phyloP scores from a whole-genome alignment of 2,888 invertebrate species.

The Caenorhabditis sinica region DNA sequence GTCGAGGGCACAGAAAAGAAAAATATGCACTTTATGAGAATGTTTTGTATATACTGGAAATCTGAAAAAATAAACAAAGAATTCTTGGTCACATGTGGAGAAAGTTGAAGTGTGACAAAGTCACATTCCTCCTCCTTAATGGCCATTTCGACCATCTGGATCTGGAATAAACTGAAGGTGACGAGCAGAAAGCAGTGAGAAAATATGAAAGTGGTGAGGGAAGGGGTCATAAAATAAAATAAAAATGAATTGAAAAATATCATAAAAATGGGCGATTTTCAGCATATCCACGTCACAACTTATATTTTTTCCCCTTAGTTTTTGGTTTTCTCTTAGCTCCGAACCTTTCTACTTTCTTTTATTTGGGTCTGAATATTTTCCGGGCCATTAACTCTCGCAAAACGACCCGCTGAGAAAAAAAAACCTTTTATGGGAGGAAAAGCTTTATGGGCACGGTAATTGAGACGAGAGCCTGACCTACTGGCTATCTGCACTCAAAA shows the following conservation, averaged over 20 bases:
- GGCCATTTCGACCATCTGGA: conserved; percentile 50
- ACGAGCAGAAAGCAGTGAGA: conserved; percentile 13
- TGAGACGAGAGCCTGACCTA: conserved; percentile 14
- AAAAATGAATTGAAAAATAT: not conserved
- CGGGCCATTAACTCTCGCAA: conserved; percentile 51
- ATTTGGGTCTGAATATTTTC: conserved; percentile 31
- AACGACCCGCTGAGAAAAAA: not conserved
- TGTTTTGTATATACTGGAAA: conserved; percentile 7
- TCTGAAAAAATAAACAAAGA: conserved; percentile 55
- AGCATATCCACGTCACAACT: conserved; percentile 41
- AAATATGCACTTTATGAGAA: not conserved
- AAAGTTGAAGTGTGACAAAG: conserved; percentile 10
- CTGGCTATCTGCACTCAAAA: not conserved
- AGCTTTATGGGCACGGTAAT: conserved; percentile 50
- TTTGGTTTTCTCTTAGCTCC: not conserved
- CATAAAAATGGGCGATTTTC: conserved; percentile 49
- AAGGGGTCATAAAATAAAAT: conserved; percentile 5
- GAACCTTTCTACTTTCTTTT: conserved; percentile 2
- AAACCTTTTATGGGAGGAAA: conserved; percentile 26
- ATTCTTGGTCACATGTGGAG: conserved; percentile 32
- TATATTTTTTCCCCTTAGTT: conserved; percentile 10
- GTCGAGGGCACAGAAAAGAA: not conserved
- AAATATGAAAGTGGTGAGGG: conserved; percentile 14
- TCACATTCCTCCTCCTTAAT: conserved; percentile 28
- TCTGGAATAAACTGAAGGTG: conserved; percentile 43